Evolutionary conservation across 2,888 invertebrate genomes (phyloP).

Genomic region (Mythimna lalbum): DNA sequence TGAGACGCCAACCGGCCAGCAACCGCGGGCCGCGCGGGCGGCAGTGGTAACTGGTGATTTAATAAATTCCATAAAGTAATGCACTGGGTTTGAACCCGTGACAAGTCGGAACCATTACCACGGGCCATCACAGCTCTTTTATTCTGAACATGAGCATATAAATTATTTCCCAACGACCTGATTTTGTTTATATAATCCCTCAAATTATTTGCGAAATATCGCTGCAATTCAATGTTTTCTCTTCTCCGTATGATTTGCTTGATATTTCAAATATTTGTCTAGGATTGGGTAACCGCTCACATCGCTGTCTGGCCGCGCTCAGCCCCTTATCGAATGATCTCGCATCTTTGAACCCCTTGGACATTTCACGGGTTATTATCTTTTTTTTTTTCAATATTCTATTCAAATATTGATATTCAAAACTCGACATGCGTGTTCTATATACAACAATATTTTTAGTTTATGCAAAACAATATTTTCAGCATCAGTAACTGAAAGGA

Average conservation of each 20-base stretch:
- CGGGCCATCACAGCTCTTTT: not conserved
- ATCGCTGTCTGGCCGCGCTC: conserved; percentile 69
- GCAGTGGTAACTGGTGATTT: no score
- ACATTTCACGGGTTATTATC: conserved; percentile 44
- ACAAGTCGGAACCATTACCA: not conserved
- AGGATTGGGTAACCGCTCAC: conserved; percentile 71
- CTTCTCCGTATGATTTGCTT: conserved; percentile 72
- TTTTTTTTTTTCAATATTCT: conserved; percentile 44
- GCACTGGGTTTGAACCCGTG: no score
- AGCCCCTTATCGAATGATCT: conserved; percentile 74
- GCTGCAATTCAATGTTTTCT: conserved; percentile 68
- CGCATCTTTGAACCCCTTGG: conserved; percentile 54
- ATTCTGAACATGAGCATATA: conserved; percentile 14
- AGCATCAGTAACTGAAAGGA: no score
- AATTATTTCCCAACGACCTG: conserved; percentile 36
- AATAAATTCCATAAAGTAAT: no score
- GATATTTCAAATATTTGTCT: conserved; percentile 81
- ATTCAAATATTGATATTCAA: conserved; percentile 24
- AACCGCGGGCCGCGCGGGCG: no score
- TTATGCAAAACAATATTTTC: no score
- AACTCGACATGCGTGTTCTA: conserved; percentile 10
- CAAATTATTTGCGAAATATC: conserved; percentile 44
- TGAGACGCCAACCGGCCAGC: no score
- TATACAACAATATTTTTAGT: no score
- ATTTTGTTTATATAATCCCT: conserved; percentile 29